Percentiles rank a stretch among this genome's conserved stretches.
Evolutionary conservation across 2,888 invertebrate genomes (phyloP).

Genomic region (Onthophagus sagittarius): DNA sequence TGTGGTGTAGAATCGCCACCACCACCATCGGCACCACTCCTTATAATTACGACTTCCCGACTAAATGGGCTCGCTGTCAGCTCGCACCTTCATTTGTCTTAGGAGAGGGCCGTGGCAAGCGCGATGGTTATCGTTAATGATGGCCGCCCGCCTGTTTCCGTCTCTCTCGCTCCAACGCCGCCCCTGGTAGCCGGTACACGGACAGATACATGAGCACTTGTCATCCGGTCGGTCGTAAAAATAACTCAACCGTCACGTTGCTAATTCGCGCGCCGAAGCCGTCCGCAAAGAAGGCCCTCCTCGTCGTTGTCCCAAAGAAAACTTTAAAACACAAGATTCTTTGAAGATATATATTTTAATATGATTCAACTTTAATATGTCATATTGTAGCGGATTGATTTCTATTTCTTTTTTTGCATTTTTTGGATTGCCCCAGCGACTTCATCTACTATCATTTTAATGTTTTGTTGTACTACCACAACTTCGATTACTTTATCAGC

Average conservation of each 20-base stretch:
- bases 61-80: slow-evolving; percentile 51
- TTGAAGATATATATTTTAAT: too few species aligned
- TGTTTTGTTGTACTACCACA: too few species aligned
- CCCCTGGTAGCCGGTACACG: slow-evolving; percentile 36
- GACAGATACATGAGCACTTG: slow-evolving; percentile 42
- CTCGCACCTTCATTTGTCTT: slow-evolving; percentile 53
- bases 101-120: slow-evolving; percentile 40
- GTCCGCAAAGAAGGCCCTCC: background rate
- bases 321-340: too few species aligned
- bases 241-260: slow-evolving; percentile 37
- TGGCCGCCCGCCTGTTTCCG: slow-evolving; percentile 32
- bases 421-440: too few species aligned
- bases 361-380: too few species aligned
- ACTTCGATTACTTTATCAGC: too few species aligned
- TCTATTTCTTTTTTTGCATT: too few species aligned
- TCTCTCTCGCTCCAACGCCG: slow-evolving; percentile 36
- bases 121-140: slow-evolving; percentile 48
- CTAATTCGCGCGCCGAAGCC: slow-evolving; percentile 32
- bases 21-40: slow-evolving; percentile 41
- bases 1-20: background rate
- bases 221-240: slow-evolving; percentile 41
- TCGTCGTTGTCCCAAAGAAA: background rate
- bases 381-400: too few species aligned
- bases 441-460: too few species aligned
- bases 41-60: slow-evolving; percentile 53